Conservation (phyloP, 1,140 invertebrate genomes). For the Nasonia longicornis region DNA sequence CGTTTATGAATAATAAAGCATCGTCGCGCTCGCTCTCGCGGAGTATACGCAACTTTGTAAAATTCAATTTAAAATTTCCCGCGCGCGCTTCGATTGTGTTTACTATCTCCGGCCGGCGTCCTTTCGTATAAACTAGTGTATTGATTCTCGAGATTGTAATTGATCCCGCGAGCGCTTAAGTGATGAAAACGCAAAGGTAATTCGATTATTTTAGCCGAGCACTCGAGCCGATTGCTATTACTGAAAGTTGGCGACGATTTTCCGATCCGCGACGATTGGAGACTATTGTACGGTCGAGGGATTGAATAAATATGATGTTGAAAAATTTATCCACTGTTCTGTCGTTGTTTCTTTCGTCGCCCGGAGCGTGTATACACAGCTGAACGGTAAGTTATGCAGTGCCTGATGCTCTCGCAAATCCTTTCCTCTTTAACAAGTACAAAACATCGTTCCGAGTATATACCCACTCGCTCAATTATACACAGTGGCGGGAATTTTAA, state of each 20-base stretch:
- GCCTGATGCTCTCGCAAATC: too few relatives aligned
- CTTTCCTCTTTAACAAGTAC: too few relatives aligned
- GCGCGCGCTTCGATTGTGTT: conserved; percentile 26
- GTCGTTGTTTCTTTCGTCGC: too few relatives aligned
- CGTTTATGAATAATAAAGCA: conserved; percentile 29
- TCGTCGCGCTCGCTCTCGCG: neutral
- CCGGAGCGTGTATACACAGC: too few relatives aligned
- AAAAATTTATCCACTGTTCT: too few relatives aligned
- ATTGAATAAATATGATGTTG: neutral
- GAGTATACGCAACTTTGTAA: conserved; percentile 9
- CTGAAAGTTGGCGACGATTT: neutral
- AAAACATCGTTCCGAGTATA: too few relatives aligned
- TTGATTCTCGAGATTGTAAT: conserved; percentile 38
- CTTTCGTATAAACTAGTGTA: conserved; percentile 15
- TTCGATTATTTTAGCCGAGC: neutral
- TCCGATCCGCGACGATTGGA: neutral
- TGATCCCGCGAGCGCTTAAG: conserved; percentile 13
- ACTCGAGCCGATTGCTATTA: neutral
- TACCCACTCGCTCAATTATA: too few relatives aligned
- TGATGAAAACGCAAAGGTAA: conserved; percentile 18
- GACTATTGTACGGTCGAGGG: neutral
- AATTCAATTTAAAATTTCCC: conserved; percentile 35
- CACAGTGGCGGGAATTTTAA: too few relatives aligned
- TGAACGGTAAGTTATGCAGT: too few relatives aligned
- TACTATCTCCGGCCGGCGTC: neutral